Evolutionary conservation across 2,888 invertebrate species (phyloP).

Genomic region (Mythimna albipuncta): DNA sequence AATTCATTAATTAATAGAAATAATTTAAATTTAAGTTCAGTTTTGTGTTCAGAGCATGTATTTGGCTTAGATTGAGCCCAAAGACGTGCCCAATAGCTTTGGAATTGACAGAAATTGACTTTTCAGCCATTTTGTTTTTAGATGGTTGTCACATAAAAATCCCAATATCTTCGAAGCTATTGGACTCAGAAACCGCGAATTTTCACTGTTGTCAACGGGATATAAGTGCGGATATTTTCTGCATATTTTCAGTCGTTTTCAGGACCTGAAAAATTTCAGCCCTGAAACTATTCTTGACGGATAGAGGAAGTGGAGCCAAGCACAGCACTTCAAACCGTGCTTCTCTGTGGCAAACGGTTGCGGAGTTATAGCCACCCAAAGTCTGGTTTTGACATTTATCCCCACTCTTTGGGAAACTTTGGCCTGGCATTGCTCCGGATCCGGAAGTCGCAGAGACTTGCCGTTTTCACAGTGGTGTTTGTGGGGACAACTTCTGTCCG

Average conservation of each 20-base stretch:
- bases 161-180: too few relatives aligned
- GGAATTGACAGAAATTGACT: too few relatives aligned
- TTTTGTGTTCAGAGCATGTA: too few relatives aligned
- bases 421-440: background rate
- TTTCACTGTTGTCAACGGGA: background rate
- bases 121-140: too few relatives aligned
- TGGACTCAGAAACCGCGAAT: background rate
- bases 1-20: too few relatives aligned
- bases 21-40: too few relatives aligned
- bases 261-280: background rate
- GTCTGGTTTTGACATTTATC: background rate
- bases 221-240: background rate
- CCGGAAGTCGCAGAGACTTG: background rate
- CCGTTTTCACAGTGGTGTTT: rapidly evolving
- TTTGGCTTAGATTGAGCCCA: too few relatives aligned
- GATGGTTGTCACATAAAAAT: too few relatives aligned
- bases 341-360: constrained; percentile 1
- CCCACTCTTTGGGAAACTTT: background rate
- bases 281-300: background rate
- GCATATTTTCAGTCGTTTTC: background rate
- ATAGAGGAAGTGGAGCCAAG: too few relatives aligned
- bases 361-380: background rate
- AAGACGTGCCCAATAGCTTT: too few relatives aligned
- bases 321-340: background rate
- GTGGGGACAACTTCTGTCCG: rapidly evolving